Evolutionary conservation across 2,113 vertebrate genomes (phyloP).

Genomic region (Synodontis membranacea): DNA sequence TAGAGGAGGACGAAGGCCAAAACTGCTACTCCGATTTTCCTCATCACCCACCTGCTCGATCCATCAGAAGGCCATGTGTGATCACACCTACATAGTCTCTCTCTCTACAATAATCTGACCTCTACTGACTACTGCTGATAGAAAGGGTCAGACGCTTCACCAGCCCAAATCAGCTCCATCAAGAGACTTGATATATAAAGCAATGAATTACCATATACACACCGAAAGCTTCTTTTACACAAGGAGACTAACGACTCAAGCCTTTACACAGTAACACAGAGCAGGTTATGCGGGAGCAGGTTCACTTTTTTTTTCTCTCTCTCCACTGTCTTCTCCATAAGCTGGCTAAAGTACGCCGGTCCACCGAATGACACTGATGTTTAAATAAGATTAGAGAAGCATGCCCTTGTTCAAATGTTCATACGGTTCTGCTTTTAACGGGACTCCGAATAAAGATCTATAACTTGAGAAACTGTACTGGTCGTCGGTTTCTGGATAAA

Average conservation of each 20-base stretch:
- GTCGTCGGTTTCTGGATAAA: background rate
- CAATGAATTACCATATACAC: background rate
- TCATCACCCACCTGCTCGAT: conserved; percentile 63
- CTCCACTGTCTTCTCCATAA: too few relatives aligned
- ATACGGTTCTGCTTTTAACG: background rate
- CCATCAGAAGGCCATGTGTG: conserved; percentile 36
- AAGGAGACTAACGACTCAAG: too few relatives aligned
- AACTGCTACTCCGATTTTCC: conserved; percentile 50
- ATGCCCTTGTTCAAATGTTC: background rate
- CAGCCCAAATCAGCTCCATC: background rate
- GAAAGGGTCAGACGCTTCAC: background rate
- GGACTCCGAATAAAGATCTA: background rate
- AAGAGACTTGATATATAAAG: too few relatives aligned
- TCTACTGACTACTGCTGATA: conserved; percentile 27
- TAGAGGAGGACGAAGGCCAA: conserved; percentile 25
- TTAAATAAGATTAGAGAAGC: background rate
- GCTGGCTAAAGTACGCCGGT: too few relatives aligned
- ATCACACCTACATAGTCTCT: conserved; percentile 24
- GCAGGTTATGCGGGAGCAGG: too few relatives aligned
- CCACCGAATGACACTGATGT: too few relatives aligned
- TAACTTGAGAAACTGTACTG: background rate
- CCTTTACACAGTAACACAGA: too few relatives aligned
- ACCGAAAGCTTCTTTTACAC: too few relatives aligned
- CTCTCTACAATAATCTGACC: conserved; percentile 31
- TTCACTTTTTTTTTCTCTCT: background rate